Evolutionary conservation across 2,888 invertebrate species (phyloP).

Genomic region (Caenorhabditis sp.): DNA sequence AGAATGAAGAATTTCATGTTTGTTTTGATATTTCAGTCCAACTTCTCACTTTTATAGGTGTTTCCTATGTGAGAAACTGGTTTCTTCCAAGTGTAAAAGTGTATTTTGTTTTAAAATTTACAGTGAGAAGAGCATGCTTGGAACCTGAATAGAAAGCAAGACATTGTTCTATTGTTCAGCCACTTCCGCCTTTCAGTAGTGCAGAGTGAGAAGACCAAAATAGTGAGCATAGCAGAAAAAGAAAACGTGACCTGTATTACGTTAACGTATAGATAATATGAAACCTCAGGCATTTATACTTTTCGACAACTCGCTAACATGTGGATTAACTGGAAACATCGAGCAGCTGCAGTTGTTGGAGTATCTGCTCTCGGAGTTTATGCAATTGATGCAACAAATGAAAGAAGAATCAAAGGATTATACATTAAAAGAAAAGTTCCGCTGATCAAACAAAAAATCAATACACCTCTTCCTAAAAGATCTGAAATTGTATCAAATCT

Average conservation of each 20-base stretch:
- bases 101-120: not conserved
- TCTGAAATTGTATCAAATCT: not conserved
- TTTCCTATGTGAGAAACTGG: not conserved
- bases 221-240: not conserved
- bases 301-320: not conserved
- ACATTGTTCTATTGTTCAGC: too few species aligned
- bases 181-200: too few species aligned
- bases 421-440: not conserved
- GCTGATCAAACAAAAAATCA: not conserved
- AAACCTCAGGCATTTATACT: too few species aligned
- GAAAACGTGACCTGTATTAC: not conserved
- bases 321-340: constrained; percentile 1
- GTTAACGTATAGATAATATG: too few species aligned
- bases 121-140: too few species aligned
- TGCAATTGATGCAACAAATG: constrained; percentile 1
- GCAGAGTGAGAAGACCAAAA: too few species aligned
- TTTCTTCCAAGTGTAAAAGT: not conserved
- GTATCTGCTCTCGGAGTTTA: not conserved
- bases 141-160: too few species aligned
- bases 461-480: not conserved
- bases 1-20: not conserved
- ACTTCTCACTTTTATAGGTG: not conserved
- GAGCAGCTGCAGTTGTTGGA: constrained; percentile 1
- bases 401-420: not conserved
- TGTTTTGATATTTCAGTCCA: not conserved